Evolutionary conservation across 2,888 invertebrate species (phyloP), one percentile per base, ranked within the genome.

Genomic region (Cenopis cana): DNA sequence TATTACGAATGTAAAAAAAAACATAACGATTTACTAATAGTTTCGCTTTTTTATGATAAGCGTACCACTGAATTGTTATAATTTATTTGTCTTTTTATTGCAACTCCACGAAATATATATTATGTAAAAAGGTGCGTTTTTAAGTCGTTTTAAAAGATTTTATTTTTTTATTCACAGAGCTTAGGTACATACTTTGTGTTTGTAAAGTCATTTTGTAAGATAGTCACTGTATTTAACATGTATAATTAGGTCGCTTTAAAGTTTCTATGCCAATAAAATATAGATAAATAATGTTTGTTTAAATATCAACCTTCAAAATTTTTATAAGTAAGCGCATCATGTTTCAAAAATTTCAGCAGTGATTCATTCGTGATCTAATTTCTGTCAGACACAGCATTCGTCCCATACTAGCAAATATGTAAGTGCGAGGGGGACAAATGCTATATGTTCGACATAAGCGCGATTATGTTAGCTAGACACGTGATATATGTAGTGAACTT

Each of bases 261-360:
- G 81, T 90, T 89, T 90, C 83, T 89, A 90, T 89, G 89, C 88
- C 81, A 90, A 90, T 90, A 89, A 90, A 89, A 78, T 82, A 74
- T 84, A 85, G 56, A 83, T 79, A 80, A 81, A 75, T 69, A 80
- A 77, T 73, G 73, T 71, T 84, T 81, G 81, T 85, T 80, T 85
- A 81, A 82, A 84, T 85, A 74, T 73, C 75, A 72, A 29, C 64
- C 64, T n/a, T 36, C 9, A 10, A 17, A 9, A n/a, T n/a, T 2
- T 17, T 50, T 17, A 17, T 17, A 38, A 4, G 12, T 17, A 38
- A 4, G 12, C 14, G 1, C n/a, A 8, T 46, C 46, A n/a, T 46
- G 46, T 46, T 46, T 46, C 46, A n/a, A n/a, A n/a, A 46, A 46
- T 5, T 46, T 46, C 6, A 5, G 14, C 41, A 41, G 14, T n/a